A percentile compares a stretch with the other conserved stretches of the same genome.
Evolutionary conservation across 2,797 vertebrate genomes (phyloP).

Genomic region (Periophthalmus magnuspinnatus): DNA sequence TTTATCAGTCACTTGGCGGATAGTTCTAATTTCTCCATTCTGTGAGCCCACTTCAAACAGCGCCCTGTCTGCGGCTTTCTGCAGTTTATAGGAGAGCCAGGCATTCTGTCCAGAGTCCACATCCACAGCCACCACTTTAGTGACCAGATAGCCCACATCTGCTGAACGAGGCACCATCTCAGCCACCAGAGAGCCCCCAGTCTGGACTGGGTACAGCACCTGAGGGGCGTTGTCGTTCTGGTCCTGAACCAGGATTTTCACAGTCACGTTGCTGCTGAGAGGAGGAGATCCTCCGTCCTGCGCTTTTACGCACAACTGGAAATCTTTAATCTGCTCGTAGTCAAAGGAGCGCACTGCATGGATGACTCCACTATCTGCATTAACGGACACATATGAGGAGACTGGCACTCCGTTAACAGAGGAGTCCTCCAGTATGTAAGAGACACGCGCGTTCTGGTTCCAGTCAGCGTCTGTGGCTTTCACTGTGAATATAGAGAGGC

Average conservation of each 20-base stretch:
- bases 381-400: constrained; percentile 64
- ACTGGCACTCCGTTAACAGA: constrained; percentile 51
- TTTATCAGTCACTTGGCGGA: constrained; percentile 52
- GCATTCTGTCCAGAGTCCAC: constrained; percentile 81
- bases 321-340: constrained; percentile 65
- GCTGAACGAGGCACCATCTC: constrained; percentile 79
- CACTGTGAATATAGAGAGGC: constrained; percentile 46
- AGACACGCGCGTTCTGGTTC: constrained; percentile 70
- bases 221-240: constrained; percentile 70
- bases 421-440: constrained; percentile 65
- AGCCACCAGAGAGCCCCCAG: constrained; percentile 62
- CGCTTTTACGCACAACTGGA: constrained; percentile 58
- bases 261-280: constrained; percentile 47
- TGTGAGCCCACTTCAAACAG: constrained; percentile 49
- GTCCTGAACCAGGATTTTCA: constrained; percentile 61
- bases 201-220: constrained; percentile 56
- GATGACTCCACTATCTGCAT: constrained; percentile 70
- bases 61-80: constrained; percentile 57
- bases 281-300: constrained; percentile 55
- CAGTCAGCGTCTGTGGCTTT: constrained; percentile 58
- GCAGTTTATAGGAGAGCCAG: constrained; percentile 74
- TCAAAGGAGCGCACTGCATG: constrained; percentile 76
- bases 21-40: constrained; percentile 55
- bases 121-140: constrained; percentile 80
- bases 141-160: constrained; percentile 78